Evolutionary conservation across 2,888 invertebrate species (phyloP).

Genomic region (Zhengitettix transpicula): DNA sequence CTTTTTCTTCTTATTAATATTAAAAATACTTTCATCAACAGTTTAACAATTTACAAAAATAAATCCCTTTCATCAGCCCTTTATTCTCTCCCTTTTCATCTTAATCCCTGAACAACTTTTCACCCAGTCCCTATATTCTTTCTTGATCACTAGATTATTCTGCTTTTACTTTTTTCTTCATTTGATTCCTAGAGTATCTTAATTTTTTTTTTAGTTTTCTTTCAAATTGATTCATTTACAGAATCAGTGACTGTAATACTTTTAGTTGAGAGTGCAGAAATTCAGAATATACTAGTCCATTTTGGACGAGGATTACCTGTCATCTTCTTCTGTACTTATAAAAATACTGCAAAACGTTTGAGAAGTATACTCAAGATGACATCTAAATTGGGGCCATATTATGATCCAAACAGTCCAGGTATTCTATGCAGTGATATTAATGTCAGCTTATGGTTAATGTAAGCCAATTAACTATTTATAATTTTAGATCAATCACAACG

Average conservation of each 20-base stretch:
- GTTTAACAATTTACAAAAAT: too few species aligned
- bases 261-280: constrained; percentile 48
- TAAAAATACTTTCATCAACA: too few species aligned
- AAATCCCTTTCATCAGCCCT: too few species aligned
- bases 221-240: constrained; percentile 19
- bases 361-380: constrained; percentile 54
- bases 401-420: constrained; percentile 35
- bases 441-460: not conserved
- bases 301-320: constrained; percentile 62
- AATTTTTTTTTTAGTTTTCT: too few species aligned
- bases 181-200: too few species aligned
- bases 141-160: too few species aligned
- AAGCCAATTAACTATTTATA: not conserved
- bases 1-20: too few species aligned
- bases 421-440: not conserved
- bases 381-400: constrained; percentile 30
- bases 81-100: too few species aligned
- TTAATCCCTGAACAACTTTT: too few species aligned
- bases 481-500: constrained; percentile 38
- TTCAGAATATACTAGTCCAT: constrained; percentile 59
- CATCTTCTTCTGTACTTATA: constrained; percentile 61
- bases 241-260: constrained; percentile 41
- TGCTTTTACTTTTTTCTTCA: too few species aligned
- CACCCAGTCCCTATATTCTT: too few species aligned
- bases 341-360: constrained; percentile 48